Percentiles rank a stretch among this genome's conserved stretches.
Conservation (phyloP, 1,140 invertebrate genomes). For the Belonocnema kinseyi region DNA sequence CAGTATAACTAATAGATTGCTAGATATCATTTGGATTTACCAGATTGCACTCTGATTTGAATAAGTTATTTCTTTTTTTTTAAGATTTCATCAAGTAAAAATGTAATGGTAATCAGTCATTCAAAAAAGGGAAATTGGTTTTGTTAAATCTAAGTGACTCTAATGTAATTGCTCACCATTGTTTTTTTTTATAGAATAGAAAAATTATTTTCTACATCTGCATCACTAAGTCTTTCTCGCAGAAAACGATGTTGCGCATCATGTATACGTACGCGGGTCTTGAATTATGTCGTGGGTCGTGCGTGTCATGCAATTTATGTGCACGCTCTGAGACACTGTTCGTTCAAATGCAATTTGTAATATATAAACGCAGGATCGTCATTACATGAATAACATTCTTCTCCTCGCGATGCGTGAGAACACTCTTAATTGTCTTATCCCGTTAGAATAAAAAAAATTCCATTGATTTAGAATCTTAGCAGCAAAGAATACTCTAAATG, state of each 20-base stretch:
- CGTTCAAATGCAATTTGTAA: conserved; percentile 25
- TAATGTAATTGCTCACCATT: not conserved
- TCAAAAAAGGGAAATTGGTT: not conserved
- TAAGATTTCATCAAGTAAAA: not conserved
- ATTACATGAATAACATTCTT: conserved; percentile 11
- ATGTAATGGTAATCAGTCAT: too few relatives aligned
- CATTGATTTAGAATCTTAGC: not conserved
- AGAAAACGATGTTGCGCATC: conserved; percentile 17
- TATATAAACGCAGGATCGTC: conserved; percentile 27
- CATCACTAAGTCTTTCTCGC: conserved; percentile 11
- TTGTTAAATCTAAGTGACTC: not conserved
- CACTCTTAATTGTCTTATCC: conserved; percentile 6
- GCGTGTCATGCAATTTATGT: conserved; percentile 31
- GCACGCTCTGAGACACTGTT: conserved; percentile 24
- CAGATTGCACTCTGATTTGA: not conserved
- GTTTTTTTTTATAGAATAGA: conserved; percentile 3
- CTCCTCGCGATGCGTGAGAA: conserved; percentile 11
- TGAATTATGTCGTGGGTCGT: conserved; percentile 29
- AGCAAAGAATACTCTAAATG: too few relatives aligned
- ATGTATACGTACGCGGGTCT: conserved; percentile 4
- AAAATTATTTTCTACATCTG: not conserved
- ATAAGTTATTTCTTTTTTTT: not conserved
- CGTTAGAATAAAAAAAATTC: not conserved
- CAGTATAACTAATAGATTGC: conserved; percentile 1
- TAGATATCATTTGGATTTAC: not conserved